Evolutionary conservation across 64 coral and sea anemone species (phyloP), one percentile per base, ranked within the genome.

Genomic region (Porites australiensis): DNA sequence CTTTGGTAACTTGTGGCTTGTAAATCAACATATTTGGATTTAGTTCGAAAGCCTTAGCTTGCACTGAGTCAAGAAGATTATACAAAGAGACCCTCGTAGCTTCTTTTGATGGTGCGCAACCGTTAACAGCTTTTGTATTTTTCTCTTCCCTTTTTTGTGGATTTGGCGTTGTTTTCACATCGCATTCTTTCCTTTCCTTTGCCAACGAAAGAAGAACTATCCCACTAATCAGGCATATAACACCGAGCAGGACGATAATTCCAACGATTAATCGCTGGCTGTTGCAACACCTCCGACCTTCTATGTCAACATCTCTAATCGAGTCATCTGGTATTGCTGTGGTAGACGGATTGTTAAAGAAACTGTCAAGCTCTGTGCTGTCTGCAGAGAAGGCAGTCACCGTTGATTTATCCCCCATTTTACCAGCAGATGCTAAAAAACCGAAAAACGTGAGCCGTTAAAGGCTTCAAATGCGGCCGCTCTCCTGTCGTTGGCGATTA

Each of bases 231-330:
- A 96, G 44, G 21, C 95, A 96, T 48, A 77, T 60, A 16, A 96
- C 61, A 15, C 95, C 79, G 63, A 96, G 77, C 15, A 96, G 45
- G 60, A 96, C 81, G n/a, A 96, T 94, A 72, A 96, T 82, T 6
- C 73, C 64, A 13, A 94, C 80, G 10, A 86, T 83, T 16, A 93
- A 59, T 21, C 89, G 88, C 77, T 72, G 87, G 1, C 70, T 78
- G 65, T 87, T 79, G 15, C 73, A 65, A 13, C 87, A 45, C 18
- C 77, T 58, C 5, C 16, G 20, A 63, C 4, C 11, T 47, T 63
- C 77, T 43, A 72, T 22, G 46, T 89, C 73, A 46, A 89, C 77
- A 47, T 94, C 86, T 72, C 58, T 54, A 58, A 77, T 57, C 5
- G 69, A 48, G 10, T 77, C 70, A n/a, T 50, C 67, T 55, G 12